phyloP scores from a whole-genome alignment of 2,113 vertebrate species.

The Fregetta grallaria region DNA sequence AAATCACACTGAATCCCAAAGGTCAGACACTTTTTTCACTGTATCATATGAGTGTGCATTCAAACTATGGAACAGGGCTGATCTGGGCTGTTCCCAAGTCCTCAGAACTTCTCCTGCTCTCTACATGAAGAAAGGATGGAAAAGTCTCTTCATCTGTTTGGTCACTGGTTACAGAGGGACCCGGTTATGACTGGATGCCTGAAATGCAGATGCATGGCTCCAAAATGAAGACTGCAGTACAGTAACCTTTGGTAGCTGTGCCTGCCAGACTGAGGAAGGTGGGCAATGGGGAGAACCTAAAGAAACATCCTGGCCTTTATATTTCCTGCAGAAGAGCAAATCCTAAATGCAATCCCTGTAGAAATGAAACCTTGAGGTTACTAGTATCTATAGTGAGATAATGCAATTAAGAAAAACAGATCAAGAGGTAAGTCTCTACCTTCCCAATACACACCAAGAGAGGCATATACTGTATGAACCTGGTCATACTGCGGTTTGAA shows the following conservation, averaged over 20 bases:
- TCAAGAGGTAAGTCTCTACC: not conserved
- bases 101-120: not conserved
- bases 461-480: not conserved
- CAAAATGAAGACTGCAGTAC: not conserved
- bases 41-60: accelerated
- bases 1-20: not conserved
- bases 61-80: not conserved
- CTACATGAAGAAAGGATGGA: not conserved
- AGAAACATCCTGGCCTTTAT: not conserved
- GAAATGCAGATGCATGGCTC: not conserved
- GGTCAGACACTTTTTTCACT: not conserved
- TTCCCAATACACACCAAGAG: not conserved
- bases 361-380: not conserved
- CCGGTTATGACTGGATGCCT: not conserved
- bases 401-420: not conserved
- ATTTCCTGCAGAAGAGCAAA: not conserved
- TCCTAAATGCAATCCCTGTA: not conserved
- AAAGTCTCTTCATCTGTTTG: not conserved
- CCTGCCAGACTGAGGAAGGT: not conserved
- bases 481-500: not conserved
- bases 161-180: not conserved
- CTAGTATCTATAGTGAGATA: not conserved
- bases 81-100: not conserved
- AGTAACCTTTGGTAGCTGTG: not conserved
- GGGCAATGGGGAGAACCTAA: not conserved